phyloP scores from a whole-genome alignment of 2,888 invertebrate genomes.

The Orthosia cruda region DNA sequence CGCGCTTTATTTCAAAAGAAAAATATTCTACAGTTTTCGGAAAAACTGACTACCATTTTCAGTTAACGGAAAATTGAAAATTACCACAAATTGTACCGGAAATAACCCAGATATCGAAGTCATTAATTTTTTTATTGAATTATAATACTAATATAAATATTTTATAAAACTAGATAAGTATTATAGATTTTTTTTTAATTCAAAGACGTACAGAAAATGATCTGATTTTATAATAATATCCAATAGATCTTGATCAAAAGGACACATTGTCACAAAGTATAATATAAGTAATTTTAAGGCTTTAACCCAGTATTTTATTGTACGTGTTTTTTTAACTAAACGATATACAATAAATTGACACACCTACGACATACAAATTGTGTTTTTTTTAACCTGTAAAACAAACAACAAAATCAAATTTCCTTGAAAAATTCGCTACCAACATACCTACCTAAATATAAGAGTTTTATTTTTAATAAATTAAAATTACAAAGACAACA shows the following conservation, averaged over 20 bases:
- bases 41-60: background rate
- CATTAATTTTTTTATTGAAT: constrained; percentile 74
- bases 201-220: constrained; percentile 77
- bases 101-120: constrained; percentile 75
- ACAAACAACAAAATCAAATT: background rate
- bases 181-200: constrained; percentile 65
- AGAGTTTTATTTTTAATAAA: background rate
- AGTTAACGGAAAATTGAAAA: constrained; percentile 29
- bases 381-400: constrained; percentile 57
- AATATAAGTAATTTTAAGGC: constrained; percentile 71
- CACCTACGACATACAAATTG: constrained; percentile 72
- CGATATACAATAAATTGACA: constrained; percentile 85
- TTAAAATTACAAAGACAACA: background rate
- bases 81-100: constrained; percentile 57
- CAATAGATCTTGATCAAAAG: constrained; percentile 75
- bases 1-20: constrained; percentile 53
- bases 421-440: background rate
- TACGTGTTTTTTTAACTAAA: constrained; percentile 88
- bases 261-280: constrained; percentile 74
- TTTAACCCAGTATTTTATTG: constrained; percentile 86
- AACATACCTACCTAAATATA: too few relatives aligned
- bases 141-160: constrained; percentile 68
- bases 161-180: constrained; percentile 69
- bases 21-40: constrained; percentile 32
- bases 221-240: constrained; percentile 81